phyloP scores from a whole-genome alignment of 2,797 vertebrate genomes.

The Semotilus atromaculatus region DNA sequence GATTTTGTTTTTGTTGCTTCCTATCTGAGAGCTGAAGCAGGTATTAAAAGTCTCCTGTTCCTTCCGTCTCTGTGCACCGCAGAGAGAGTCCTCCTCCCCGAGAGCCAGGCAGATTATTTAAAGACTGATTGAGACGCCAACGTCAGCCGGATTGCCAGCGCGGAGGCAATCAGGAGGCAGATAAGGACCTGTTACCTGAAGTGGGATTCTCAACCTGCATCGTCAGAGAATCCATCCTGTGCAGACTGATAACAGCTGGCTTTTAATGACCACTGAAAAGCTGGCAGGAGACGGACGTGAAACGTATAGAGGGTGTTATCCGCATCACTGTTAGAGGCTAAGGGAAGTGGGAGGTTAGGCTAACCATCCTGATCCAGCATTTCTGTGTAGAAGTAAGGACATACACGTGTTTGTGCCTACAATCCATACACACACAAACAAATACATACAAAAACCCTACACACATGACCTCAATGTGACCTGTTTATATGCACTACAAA shows the following conservation, averaged over 20 bases:
- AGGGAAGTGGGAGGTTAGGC: slow-evolving; percentile 21
- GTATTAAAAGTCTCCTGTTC: slow-evolving; percentile 19
- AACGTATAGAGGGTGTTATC: slow-evolving; percentile 78
- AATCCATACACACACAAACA: slow-evolving; percentile 36
- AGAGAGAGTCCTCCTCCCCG: slow-evolving; percentile 55
- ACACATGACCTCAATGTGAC: slow-evolving; percentile 1
- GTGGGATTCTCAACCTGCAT: slow-evolving; percentile 75
- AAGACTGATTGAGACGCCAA: slow-evolving; percentile 86
- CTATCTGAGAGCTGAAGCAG: background rate
- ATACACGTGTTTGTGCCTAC: slow-evolving; percentile 44
- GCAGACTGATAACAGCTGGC: slow-evolving; percentile 77
- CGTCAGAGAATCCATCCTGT: slow-evolving; percentile 71
- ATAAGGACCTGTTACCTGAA: slow-evolving; percentile 84
- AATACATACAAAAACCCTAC: background rate
- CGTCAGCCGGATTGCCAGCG: slow-evolving; percentile 81
- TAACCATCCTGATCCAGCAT: slow-evolving; percentile 31
- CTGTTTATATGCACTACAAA: background rate
- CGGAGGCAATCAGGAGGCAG: slow-evolving; percentile 81
- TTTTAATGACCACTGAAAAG: slow-evolving; percentile 84
- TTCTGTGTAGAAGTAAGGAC: slow-evolving; percentile 23
- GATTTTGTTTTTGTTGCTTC: slow-evolving; percentile 41
- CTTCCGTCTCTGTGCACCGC: slow-evolving; percentile 58
- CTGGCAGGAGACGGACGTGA: slow-evolving; percentile 81
- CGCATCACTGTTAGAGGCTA: slow-evolving; percentile 63
- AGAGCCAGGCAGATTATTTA: slow-evolving; percentile 79